Evolutionary conservation across 2,888 invertebrate species (phyloP).

Genomic region (Cryptocheilus praepositus): DNA sequence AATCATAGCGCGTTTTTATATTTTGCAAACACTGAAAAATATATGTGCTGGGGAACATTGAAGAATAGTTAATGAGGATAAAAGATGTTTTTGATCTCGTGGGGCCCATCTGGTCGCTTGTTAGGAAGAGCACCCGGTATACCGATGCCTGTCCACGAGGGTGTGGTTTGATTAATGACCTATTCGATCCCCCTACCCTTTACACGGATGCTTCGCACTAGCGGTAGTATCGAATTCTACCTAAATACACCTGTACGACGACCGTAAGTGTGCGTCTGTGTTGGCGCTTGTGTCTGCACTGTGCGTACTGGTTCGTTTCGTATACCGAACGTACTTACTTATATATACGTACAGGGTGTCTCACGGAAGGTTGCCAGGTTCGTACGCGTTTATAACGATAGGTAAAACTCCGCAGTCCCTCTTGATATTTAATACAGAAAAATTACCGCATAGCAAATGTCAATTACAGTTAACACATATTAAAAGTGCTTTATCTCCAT

Average conservation of each 20-base stretch:
- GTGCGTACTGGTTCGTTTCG: too few species aligned
- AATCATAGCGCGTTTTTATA: too few species aligned
- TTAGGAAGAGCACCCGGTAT: constrained; percentile 63
- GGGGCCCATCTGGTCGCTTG: too few species aligned
- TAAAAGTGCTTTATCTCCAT: too few species aligned
- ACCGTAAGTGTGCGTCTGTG: constrained; percentile 45
- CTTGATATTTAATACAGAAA: too few species aligned
- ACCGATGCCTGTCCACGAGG: constrained; percentile 67
- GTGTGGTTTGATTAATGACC: constrained; percentile 75
- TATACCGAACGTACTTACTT: neutral
- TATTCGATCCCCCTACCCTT: constrained; percentile 66
- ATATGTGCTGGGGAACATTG: constrained; percentile 11
- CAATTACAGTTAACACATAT: too few species aligned
- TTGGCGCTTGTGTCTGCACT: neutral
- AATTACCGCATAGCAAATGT: too few species aligned
- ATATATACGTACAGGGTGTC: neutral
- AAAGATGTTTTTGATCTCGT: neutral
- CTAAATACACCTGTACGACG: constrained; percentile 64
- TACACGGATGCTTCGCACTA: constrained; percentile 63
- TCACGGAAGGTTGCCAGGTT: neutral
- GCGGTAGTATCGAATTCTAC: constrained; percentile 69
- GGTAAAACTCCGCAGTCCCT: too few species aligned
- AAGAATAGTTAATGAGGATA: neutral
- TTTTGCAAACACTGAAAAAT: too few species aligned
- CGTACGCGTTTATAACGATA: neutral